These are phyloP conservation scores for Pocota personata DNA, from an alignment of 2,888 invertebrate genomes.

Conservation along the genomic window DNA sequence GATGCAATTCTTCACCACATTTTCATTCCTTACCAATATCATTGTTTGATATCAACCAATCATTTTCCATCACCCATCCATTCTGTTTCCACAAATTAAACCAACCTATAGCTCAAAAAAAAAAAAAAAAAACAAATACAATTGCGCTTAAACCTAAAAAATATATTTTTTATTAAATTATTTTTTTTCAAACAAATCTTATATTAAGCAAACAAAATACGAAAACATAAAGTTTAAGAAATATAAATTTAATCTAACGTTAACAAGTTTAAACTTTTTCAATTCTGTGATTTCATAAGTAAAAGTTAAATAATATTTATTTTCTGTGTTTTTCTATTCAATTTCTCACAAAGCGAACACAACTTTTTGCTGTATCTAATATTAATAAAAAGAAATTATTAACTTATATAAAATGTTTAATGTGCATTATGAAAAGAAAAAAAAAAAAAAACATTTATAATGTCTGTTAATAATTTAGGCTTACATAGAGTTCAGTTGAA, in stretches of 20 bases:
- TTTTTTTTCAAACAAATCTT: conserved; percentile 28
- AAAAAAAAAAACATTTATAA: conserved; percentile 51
- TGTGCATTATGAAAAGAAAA: conserved; percentile 14
- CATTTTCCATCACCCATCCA: background rate
- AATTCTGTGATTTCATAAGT: conserved; percentile 58
- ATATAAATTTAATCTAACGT: conserved; percentile 44
- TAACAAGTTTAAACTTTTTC: conserved; percentile 47
- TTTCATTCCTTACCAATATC: background rate
- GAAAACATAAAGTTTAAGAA: conserved; percentile 18
- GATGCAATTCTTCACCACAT: no score
- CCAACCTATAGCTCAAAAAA: background rate
- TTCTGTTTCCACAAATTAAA: background rate
- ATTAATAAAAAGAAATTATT: conserved; percentile 1
- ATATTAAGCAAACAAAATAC: conserved; percentile 44
- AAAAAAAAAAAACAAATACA: conserved; percentile 3
- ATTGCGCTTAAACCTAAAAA: conserved; percentile 38
- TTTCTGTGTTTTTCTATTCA: conserved; percentile 11
- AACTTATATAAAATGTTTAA: conserved; percentile 40
- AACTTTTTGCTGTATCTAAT: conserved; percentile 10
- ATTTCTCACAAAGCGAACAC: background rate
- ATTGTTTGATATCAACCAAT: background rate
- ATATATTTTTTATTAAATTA: conserved; percentile 25
- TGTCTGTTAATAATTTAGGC: conserved; percentile 55
- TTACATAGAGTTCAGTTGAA: conserved; percentile 41
- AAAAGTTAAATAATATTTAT: conserved; percentile 18